A percentile compares a stretch with the other conserved stretches of the same genome.
These are phyloP conservation scores for Euzetes globulus DNA, from an alignment of 2,888 invertebrate genomes.

Conservation along the genomic window DNA sequence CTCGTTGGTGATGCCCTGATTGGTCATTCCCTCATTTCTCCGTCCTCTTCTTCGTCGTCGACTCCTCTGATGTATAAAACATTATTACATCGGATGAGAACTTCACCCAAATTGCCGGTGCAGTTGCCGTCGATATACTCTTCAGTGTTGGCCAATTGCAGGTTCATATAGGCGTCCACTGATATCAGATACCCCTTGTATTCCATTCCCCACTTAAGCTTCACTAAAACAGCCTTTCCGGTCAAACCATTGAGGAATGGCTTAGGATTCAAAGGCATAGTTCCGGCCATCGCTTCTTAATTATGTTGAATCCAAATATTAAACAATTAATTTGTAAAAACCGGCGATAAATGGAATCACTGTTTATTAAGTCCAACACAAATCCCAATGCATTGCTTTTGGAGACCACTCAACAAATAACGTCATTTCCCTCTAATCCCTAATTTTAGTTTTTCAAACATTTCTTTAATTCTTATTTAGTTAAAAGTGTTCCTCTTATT, in stretches of 20 bases:
- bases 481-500: no score
- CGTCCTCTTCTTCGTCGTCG: slow-evolving; percentile 94
- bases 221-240: slow-evolving; percentile 94
- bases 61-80: slow-evolving; percentile 88
- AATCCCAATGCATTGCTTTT: no score
- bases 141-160: slow-evolving; percentile 95
- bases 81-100: slow-evolving; percentile 84
- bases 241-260: slow-evolving; percentile 96
- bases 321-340: no score
- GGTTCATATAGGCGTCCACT: slow-evolving; percentile 98
- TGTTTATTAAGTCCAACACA: no score
- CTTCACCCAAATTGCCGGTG: slow-evolving; percentile 92
- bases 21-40: slow-evolving; percentile 80
- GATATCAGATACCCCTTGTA: slow-evolving; percentile 97
- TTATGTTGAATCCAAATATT: no score
- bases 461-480: no score
- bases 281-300: slow-evolving; percentile 19
- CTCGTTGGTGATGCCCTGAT: no score
- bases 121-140: slow-evolving; percentile 87
- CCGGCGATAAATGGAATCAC: no score
- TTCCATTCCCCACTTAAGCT: slow-evolving; percentile 99
- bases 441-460: no score
- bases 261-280: slow-evolving; percentile 95
- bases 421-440: no score
- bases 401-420: no score